These are phyloP conservation scores for Catharus minimus DNA, from an alignment of 2,113 vertebrate species.

Conservation along the genomic window DNA sequence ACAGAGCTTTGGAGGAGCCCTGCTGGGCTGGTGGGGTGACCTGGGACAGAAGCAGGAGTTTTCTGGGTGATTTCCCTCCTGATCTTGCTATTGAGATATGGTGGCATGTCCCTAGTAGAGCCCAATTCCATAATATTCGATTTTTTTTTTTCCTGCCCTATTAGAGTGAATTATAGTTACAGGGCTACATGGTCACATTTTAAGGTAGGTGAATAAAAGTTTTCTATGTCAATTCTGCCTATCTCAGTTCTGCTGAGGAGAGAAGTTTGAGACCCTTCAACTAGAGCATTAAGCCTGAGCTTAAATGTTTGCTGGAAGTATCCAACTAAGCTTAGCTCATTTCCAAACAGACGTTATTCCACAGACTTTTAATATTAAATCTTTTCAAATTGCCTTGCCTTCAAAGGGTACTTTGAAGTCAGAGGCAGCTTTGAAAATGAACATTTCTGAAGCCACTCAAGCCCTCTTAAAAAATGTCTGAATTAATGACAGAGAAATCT, in stretches of 20 bases:
- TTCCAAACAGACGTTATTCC: neutral
- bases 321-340: neutral
- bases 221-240: neutral
- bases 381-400: neutral
- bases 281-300: neutral
- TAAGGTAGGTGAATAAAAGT: neutral
- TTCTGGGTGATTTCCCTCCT: neutral
- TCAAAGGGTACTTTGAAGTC: neutral
- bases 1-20: neutral
- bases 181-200: neutral
- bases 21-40: neutral
- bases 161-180: neutral
- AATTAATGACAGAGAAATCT: neutral
- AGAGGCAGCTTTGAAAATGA: neutral
- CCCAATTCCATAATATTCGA: neutral
- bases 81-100: neutral
- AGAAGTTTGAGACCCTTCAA: neutral
- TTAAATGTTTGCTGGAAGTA: neutral
- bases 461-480: neutral
- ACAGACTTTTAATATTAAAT: neutral
- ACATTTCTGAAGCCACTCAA: neutral
- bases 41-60: neutral
- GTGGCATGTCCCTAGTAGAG: accelerated
- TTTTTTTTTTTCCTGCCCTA: neutral
- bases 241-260: neutral